Conservation (phyloP, 2,888 invertebrate genomes). For the Ariolimax columbianus region DNA sequence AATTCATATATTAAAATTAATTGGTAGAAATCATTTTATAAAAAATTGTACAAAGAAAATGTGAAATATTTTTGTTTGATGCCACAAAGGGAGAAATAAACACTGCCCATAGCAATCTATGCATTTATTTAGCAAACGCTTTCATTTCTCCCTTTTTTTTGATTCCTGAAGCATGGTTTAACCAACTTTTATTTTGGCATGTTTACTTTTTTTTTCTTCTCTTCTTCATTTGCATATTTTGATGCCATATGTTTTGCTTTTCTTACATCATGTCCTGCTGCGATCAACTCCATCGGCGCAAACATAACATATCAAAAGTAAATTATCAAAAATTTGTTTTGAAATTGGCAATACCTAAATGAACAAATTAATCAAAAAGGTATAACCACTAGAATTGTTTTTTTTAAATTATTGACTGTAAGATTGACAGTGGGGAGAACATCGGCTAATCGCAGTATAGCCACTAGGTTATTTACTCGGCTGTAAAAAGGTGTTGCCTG, state of each 20-base stretch:
- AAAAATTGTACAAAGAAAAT: not conserved
- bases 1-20: not conserved
- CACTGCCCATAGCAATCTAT: not conserved
- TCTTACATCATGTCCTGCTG: not conserved
- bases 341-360: too few species aligned
- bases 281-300: too few species aligned
- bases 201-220: not conserved
- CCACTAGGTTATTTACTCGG: too few species aligned
- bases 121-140: not conserved
- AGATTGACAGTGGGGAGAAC: too few species aligned
- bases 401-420: too few species aligned
- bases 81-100: not conserved
- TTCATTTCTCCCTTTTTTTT: not conserved
- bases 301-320: too few species aligned
- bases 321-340: too few species aligned
- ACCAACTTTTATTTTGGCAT: constrained; percentile 6
- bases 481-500: too few species aligned
- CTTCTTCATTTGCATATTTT: not conserved
- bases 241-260: not conserved
- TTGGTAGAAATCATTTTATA: not conserved
- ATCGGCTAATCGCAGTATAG: too few species aligned
- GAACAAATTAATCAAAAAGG: too few species aligned
- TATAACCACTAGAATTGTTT: too few species aligned
- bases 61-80: not conserved
- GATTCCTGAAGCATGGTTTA: not conserved